These are phyloP conservation scores for Matsumyia berberina DNA, from an alignment of 2,888 invertebrate genomes.

Conservation along the genomic window DNA sequence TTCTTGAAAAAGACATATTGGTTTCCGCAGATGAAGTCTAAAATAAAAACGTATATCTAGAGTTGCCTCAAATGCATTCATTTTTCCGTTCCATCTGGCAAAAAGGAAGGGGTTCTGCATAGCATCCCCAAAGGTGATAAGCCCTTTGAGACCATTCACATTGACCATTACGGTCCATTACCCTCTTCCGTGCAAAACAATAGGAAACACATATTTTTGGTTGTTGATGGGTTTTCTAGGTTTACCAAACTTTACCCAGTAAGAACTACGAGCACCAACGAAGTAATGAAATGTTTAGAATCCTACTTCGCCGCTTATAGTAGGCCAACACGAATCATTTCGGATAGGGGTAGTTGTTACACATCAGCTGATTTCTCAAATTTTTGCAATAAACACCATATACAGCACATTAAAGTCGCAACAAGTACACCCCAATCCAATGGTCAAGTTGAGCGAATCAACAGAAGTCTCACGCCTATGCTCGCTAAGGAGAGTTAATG, in stretches of 20 bases:
- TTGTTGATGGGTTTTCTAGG: slow-evolving; percentile 11
- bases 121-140: slow-evolving; percentile 37
- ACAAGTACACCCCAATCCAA: slow-evolving; percentile 44
- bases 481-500: slow-evolving; percentile 34
- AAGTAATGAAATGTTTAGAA: too few species aligned
- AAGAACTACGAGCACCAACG: background rate
- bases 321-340: too few species aligned
- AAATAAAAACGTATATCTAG: too few species aligned
- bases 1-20: too few species aligned
- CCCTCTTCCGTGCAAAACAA: background rate
- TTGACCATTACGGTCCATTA: slow-evolving; percentile 34
- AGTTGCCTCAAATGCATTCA: too few species aligned
- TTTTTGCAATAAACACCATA: too few species aligned
- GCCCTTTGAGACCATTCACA: slow-evolving; percentile 33
- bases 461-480: slow-evolving; percentile 29
- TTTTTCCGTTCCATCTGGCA: too few species aligned
- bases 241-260: slow-evolving; percentile 10
- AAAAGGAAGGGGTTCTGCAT: slow-evolving; percentile 19
- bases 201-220: slow-evolving; percentile 11
- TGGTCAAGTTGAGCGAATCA: slow-evolving; percentile 36
- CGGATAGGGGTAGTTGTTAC: too few species aligned
- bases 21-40: too few species aligned
- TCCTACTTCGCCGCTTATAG: too few species aligned
- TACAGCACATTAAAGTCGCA: too few species aligned
- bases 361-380: too few species aligned